phyloP scores from a whole-genome alignment of 2,113 vertebrate genomes.

The Anseranas semipalmata region DNA sequence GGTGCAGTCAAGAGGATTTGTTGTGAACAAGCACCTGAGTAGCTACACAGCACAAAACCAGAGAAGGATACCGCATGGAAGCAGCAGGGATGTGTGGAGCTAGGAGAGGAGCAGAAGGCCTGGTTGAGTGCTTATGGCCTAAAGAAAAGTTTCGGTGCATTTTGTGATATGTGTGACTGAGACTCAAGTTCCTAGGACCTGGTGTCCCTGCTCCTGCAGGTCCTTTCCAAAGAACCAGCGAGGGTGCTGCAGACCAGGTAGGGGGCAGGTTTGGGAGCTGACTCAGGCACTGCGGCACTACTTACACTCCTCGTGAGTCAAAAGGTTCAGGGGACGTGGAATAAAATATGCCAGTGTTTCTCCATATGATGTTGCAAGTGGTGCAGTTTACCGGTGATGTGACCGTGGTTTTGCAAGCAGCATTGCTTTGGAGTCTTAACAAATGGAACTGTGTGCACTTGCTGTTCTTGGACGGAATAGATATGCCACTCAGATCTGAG shows the following conservation, averaged over 20 bases:
- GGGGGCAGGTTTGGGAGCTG: neutral
- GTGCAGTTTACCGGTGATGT: neutral
- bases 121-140: rapidly evolving
- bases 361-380: neutral
- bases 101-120: neutral
- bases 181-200: neutral
- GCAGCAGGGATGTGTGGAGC: neutral
- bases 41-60: neutral
- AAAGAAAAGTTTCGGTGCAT: neutral
- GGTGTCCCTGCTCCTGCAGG: neutral
- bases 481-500: neutral
- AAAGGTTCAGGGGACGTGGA: neutral
- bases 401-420: neutral
- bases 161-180: neutral
- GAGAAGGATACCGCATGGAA: neutral
- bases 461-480: neutral
- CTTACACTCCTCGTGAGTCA: neutral
- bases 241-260: neutral
- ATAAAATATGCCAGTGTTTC: rapidly evolving
- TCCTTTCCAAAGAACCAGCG: neutral
- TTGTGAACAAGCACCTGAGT: neutral
- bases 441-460: neutral
- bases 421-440: neutral
- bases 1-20: neutral
- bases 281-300: neutral